Evolutionary conservation across 2,888 invertebrate species (phyloP).

Genomic region (Eugnorisma glareosa): DNA sequence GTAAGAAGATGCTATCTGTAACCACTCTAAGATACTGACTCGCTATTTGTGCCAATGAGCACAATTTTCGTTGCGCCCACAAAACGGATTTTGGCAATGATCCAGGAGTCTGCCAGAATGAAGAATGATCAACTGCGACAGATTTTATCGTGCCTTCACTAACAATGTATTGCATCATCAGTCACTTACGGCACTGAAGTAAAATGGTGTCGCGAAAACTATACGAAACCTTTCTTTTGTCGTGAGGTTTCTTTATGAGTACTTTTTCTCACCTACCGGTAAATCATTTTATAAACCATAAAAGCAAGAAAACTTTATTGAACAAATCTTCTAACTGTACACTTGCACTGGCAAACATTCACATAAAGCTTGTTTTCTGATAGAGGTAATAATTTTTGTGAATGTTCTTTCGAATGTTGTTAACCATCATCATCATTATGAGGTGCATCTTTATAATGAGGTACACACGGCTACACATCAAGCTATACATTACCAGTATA

Average conservation of each 20-base stretch:
- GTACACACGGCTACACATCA: no score
- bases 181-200: not conserved
- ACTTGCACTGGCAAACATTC: not conserved
- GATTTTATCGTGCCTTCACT: constrained; percentile 25
- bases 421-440: no score
- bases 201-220: constrained; percentile 11
- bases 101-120: constrained; percentile 24
- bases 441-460: no score
- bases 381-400: not conserved
- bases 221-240: constrained; percentile 6
- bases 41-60: constrained; percentile 15
- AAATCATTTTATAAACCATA: not conserved
- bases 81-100: constrained; percentile 16
- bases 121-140: constrained; percentile 35
- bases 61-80: not conserved
- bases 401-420: no score
- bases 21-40: not conserved
- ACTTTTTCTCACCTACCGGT: not conserved
- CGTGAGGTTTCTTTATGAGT: constrained; percentile 1
- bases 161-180: constrained; percentile 34
- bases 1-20: not conserved
- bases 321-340: not conserved
- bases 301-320: not conserved
- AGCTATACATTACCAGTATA: no score
- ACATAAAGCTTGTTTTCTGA: not conserved